phyloP scores from a whole-genome alignment of 2,113 vertebrate species.

The Hemicordylus capensis region DNA sequence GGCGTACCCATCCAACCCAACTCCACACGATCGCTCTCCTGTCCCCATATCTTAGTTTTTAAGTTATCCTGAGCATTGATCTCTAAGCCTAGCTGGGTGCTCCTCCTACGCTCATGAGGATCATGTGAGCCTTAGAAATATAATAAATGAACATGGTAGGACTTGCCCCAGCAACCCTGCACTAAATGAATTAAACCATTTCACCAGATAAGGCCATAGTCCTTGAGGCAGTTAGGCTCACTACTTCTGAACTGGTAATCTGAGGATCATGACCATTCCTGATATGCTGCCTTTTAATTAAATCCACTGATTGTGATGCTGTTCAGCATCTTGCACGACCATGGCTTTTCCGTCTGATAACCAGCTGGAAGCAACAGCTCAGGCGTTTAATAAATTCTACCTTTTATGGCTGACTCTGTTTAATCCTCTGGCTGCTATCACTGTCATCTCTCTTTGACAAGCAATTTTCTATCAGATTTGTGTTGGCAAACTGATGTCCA shows the following conservation, averaged over 20 bases:
- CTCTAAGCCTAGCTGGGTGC: too few species aligned
- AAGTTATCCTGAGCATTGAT: too few species aligned
- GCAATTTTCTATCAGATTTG: slow-evolving; percentile 14
- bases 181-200: not conserved
- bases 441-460: slow-evolving; percentile 6
- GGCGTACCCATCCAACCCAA: too few species aligned
- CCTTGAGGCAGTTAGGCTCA: not conserved
- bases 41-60: too few species aligned
- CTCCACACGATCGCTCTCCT: too few species aligned
- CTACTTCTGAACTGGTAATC: too few species aligned
- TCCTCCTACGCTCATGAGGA: too few species aligned
- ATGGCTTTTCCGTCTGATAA: not conserved
- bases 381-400: slow-evolving; percentile 7
- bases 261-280: not conserved
- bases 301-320: not conserved
- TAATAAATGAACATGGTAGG: not conserved
- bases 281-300: not conserved
- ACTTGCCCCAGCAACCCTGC: not conserved
- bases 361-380: not conserved
- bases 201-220: not conserved
- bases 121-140: too few species aligned
- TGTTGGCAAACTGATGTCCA: not conserved
- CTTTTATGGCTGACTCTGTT: not conserved
- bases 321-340: not conserved
- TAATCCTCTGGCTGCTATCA: slow-evolving; percentile 13